A percentile compares a stretch with the other conserved stretches of the same genome.
phyloP scores from a whole-genome alignment of 2,888 invertebrate species.

The Amphiduros pacificus region DNA sequence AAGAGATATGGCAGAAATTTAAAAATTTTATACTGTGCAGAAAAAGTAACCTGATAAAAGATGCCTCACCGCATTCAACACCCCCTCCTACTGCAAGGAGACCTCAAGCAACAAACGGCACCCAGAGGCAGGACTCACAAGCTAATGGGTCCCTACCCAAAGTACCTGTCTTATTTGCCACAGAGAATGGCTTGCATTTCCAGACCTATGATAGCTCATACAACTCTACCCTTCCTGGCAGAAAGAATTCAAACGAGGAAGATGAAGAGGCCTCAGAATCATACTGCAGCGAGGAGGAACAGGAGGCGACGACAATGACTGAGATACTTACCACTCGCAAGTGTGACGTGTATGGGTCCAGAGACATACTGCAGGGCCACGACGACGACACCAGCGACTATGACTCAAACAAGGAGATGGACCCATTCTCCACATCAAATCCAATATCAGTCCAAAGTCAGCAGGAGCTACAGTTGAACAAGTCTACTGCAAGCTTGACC shows the following conservation, averaged over 20 bases:
- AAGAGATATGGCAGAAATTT: slow-evolving; percentile 46
- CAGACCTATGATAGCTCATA: slow-evolving; percentile 29
- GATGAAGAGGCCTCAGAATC: slow-evolving; percentile 4
- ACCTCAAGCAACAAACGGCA: not conserved
- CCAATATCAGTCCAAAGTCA: slow-evolving; percentile 34
- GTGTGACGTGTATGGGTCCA: slow-evolving; percentile 47
- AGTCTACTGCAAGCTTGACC: no score
- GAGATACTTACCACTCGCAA: slow-evolving; percentile 34
- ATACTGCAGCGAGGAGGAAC: not conserved
- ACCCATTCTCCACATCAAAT: slow-evolving; percentile 46
- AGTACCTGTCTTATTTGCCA: slow-evolving; percentile 53
- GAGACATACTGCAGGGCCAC: slow-evolving; percentile 34
- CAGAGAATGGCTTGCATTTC: slow-evolving; percentile 48
- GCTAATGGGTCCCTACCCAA: slow-evolving; percentile 34
- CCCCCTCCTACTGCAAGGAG: not conserved
- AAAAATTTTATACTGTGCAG: slow-evolving; percentile 47
- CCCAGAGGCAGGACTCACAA: no score
- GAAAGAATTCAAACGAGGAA: slow-evolving; percentile 15
- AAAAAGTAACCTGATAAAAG: slow-evolving; percentile 46
- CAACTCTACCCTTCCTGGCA: not conserved
- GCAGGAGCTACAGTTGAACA: not conserved
- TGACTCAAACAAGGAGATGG: slow-evolving; percentile 45
- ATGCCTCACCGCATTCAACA: slow-evolving; percentile 28
- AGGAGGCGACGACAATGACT: not conserved
- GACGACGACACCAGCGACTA: slow-evolving; percentile 52